Conservation (phyloP, 30 jellyfish, hydroid and myxozoan species). For the Hydractinia symbiolongicarpus region DNA sequence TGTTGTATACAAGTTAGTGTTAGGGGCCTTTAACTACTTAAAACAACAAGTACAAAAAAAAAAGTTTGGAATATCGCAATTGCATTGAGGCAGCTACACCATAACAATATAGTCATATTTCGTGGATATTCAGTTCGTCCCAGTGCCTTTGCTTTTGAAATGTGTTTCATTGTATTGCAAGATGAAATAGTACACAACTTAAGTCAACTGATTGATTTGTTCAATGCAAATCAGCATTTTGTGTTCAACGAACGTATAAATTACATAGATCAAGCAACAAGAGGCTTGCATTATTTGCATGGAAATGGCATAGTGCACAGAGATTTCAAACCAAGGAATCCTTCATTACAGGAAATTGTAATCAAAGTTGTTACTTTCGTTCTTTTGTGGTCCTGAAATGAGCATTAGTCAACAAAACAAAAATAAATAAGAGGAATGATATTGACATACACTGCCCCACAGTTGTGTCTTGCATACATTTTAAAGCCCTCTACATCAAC, state of each 20-base stretch:
- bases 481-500: background rate
- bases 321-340: constrained; percentile 13
- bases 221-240: background rate
- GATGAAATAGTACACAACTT: background rate
- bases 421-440: constrained; percentile 1
- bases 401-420: background rate
- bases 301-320: background rate
- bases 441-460: constrained; percentile 16
- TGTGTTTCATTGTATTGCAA: background rate
- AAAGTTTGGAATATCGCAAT: background rate
- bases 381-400: background rate
- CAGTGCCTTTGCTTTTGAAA: constrained; percentile 13
- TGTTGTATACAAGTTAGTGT: too few relatives aligned
- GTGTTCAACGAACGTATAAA: background rate
- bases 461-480: background rate
- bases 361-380: constrained; percentile 3
- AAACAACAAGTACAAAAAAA: background rate
- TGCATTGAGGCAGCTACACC: background rate
- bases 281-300: constrained; percentile 6
- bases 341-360: background rate
- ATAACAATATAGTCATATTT: constrained; percentile 14
- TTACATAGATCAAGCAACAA: constrained; percentile 2
- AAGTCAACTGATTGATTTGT: background rate
- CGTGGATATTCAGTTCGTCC: constrained; percentile 16
- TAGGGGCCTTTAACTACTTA: background rate